phyloP scores from a whole-genome alignment of 2,797 vertebrate genomes.

The Denticeps clupeoides region DNA sequence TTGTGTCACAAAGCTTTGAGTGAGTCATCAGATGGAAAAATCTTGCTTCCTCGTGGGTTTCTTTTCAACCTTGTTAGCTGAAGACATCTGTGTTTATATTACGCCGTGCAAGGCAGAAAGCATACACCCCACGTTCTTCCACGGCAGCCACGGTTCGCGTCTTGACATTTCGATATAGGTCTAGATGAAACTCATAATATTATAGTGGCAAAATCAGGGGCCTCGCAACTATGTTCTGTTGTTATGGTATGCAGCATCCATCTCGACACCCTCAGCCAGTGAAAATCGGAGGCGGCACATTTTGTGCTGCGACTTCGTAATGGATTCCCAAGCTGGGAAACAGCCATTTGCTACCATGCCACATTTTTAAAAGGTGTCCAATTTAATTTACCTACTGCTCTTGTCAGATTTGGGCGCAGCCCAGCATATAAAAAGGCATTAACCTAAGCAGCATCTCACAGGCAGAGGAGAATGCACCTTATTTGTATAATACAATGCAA shows the following conservation, averaged over 20 bases:
- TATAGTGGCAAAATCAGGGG: background rate
- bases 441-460: background rate
- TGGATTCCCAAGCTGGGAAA: constrained; percentile 5
- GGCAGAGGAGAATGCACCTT: constrained; percentile 6
- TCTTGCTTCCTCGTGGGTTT: too few relatives aligned
- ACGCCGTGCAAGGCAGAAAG: too few relatives aligned
- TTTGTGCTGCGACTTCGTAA: background rate
- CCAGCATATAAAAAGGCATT: constrained; percentile 18
- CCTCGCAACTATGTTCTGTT: constrained; percentile 3
- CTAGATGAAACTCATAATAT: background rate
- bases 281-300: background rate
- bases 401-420: constrained; percentile 17
- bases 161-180: background rate
- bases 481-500: constrained; percentile 20
- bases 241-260: constrained; percentile 8
- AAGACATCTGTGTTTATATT: too few relatives aligned
- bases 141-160: background rate
- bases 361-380: constrained; percentile 20
- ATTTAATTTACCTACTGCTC: constrained; percentile 13
- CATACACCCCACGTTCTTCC: background rate
- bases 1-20: too few relatives aligned
- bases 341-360: constrained; percentile 4
- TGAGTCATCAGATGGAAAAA: too few relatives aligned
- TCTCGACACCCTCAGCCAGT: too few relatives aligned
- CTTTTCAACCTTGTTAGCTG: too few relatives aligned